Conservation (phyloP, 2,888 invertebrate genomes). For the Agrilus biguttatus region DNA sequence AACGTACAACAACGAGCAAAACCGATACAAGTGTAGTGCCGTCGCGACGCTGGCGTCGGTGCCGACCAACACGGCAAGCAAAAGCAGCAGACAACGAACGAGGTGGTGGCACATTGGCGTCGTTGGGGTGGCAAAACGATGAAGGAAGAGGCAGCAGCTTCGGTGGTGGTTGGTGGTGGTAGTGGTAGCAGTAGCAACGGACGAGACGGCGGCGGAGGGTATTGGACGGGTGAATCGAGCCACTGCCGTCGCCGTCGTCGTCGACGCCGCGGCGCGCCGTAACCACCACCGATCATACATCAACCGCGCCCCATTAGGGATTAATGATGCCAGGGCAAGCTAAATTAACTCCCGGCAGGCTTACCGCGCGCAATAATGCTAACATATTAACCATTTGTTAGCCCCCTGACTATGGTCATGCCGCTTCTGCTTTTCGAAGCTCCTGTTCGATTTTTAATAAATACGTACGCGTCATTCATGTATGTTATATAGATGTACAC, state of each 20-base stretch:
- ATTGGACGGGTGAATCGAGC: conserved; percentile 1
- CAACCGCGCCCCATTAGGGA: conserved; percentile 37
- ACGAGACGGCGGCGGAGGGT: conserved; percentile 3
- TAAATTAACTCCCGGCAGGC: conserved; percentile 36
- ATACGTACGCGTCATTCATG: too few relatives aligned
- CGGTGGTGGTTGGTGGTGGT: not conserved
- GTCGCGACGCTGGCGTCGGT: too few relatives aligned
- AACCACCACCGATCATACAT: conserved; percentile 29
- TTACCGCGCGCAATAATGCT: conserved; percentile 34
- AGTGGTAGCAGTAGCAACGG: not conserved
- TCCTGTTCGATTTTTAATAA: too few relatives aligned
- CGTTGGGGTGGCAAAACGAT: not conserved
- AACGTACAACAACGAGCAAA: too few relatives aligned
- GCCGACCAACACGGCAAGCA: too few relatives aligned
- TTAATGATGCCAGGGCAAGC: conserved; percentile 35
- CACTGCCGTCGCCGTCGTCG: not conserved
- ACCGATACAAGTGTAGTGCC: too few relatives aligned
- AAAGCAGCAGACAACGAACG: too few relatives aligned
- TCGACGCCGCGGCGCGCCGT: not conserved
- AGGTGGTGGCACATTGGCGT: too few relatives aligned
- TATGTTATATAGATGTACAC: too few relatives aligned
- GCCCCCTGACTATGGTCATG: conserved; percentile 4
- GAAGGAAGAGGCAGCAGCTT: not conserved
- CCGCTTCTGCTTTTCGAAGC: too few relatives aligned
- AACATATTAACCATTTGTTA: conserved; percentile 38